Percentiles rank a stretch among this genome's conserved stretches.
These are phyloP conservation scores for Synchiropus splendidus DNA, from an alignment of 2,113 vertebrate species.

Conservation along the genomic window DNA sequence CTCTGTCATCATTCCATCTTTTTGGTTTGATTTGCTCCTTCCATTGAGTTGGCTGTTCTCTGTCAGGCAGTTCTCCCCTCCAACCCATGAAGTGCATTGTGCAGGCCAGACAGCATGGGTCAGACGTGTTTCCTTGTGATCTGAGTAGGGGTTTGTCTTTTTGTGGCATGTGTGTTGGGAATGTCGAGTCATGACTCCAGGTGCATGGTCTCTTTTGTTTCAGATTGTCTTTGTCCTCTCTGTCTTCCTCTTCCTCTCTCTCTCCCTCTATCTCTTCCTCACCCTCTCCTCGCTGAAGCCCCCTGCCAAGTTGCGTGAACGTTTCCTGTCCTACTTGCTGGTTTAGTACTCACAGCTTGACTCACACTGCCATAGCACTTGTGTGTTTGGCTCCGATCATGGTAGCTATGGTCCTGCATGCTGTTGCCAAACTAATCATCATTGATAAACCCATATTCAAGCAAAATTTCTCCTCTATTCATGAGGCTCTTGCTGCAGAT, in stretches of 20 bases:
- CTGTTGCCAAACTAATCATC: slow-evolving; percentile 55
- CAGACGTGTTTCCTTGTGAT: slow-evolving; percentile 43
- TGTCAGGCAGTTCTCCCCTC: slow-evolving; percentile 39
- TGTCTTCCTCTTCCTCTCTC: slow-evolving; percentile 61
- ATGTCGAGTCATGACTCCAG: slow-evolving; percentile 59
- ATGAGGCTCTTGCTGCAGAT: slow-evolving; percentile 59
- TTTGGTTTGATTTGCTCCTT: slow-evolving; percentile 33
- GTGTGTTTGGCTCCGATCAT: slow-evolving; percentile 56
- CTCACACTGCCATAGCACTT: slow-evolving; percentile 63
- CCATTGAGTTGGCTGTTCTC: slow-evolving; percentile 28
- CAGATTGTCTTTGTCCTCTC: slow-evolving; percentile 66
- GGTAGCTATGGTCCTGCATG: slow-evolving; percentile 64
- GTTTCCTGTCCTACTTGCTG: slow-evolving; percentile 57
- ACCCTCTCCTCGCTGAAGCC: slow-evolving; percentile 63
- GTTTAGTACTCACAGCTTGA: slow-evolving; percentile 66
- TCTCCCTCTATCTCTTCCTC: slow-evolving; percentile 66
- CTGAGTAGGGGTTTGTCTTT: slow-evolving; percentile 45
- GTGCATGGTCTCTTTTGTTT: slow-evolving; percentile 65
- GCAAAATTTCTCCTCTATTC: slow-evolving; percentile 33
- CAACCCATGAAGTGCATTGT: slow-evolving; percentile 36
- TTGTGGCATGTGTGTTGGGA: slow-evolving; percentile 50
- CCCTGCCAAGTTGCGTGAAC: slow-evolving; percentile 63
- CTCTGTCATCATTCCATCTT: slow-evolving; percentile 5
- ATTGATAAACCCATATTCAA: slow-evolving; percentile 41
- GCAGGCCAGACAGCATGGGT: slow-evolving; percentile 56